These are phyloP conservation scores for Nipponacmea schrenckii DNA, from an alignment of 2,888 invertebrate genomes.

Conservation along the genomic window DNA sequence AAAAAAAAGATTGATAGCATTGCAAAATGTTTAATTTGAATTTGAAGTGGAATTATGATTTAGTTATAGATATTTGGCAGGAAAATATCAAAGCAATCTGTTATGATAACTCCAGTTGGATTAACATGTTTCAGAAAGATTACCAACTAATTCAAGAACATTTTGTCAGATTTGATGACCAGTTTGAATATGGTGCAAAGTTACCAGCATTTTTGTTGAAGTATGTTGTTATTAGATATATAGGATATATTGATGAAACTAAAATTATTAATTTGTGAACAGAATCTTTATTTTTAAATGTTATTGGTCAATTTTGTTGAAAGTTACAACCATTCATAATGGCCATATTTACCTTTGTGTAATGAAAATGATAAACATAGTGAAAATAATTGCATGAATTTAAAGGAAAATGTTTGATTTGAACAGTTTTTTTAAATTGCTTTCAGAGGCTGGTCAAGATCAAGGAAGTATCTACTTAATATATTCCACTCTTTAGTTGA, in stretches of 20 bases:
- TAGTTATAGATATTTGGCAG: no score
- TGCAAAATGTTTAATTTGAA: no score
- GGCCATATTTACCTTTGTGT: no score
- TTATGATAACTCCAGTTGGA: no score
- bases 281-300: no score
- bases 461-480: constrained; percentile 33
- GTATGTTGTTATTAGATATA: constrained; percentile 31
- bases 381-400: not conserved
- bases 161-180: constrained; percentile 60
- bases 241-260: no score
- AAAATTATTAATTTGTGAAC: not conserved
- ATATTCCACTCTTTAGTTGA: constrained; percentile 19
- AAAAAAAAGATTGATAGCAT: no score
- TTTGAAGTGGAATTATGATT: no score
- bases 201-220: constrained; percentile 52
- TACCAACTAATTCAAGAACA: constrained; percentile 45
- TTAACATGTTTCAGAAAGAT: constrained; percentile 37
- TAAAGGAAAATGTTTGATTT: not conserved
- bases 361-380: not conserved
- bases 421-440: not conserved
- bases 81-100: no score
- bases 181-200: constrained; percentile 60
- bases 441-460: constrained; percentile 32
- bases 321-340: no score
- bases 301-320: no score